Percentiles rank a stretch among this genome's conserved stretches.
Conservation (phyloP, 1,140 invertebrate species). For the Drosophila bifasciata region DNA sequence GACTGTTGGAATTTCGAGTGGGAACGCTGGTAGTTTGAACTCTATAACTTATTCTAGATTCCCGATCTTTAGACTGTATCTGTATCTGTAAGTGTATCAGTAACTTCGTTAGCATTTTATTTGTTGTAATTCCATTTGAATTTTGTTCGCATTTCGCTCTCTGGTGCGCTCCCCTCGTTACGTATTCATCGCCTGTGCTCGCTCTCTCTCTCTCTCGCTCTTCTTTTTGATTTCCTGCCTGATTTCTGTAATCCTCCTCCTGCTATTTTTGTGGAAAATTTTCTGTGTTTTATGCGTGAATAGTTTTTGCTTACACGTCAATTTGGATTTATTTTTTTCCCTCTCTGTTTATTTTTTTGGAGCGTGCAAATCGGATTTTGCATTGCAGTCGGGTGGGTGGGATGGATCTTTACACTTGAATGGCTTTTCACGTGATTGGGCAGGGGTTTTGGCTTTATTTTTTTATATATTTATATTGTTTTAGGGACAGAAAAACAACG, state of each 20-base stretch:
- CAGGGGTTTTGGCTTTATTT: conserved; percentile 23
- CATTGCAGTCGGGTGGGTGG: too few relatives aligned
- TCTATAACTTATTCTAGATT: too few relatives aligned
- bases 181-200: conserved; percentile 35
- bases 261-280: conserved; percentile 26
- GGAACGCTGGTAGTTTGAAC: conserved; percentile 13
- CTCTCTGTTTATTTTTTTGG: conserved; percentile 40
- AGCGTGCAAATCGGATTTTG: conserved; percentile 39
- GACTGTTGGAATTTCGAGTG: conserved; percentile 33
- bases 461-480: conserved; percentile 31
- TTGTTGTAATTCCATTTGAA: not conserved
- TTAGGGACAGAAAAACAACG: conserved; percentile 7
- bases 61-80: too few relatives aligned
- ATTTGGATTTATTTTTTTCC: conserved; percentile 42
- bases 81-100: too few relatives aligned
- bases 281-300: conserved; percentile 46
- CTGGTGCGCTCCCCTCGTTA: conserved; percentile 15
- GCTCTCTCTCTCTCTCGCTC: conserved; percentile 7
- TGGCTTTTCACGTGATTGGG: conserved; percentile 28
- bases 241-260: conserved; percentile 9
- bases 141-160: conserved; percentile 23
- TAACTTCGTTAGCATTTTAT: too few relatives aligned
- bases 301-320: conserved; percentile 62
- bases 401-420: conserved; percentile 30
- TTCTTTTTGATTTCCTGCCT: not conserved